phyloP scores from a whole-genome alignment of 2,888 invertebrate species.

The Girardia tigrina region DNA sequence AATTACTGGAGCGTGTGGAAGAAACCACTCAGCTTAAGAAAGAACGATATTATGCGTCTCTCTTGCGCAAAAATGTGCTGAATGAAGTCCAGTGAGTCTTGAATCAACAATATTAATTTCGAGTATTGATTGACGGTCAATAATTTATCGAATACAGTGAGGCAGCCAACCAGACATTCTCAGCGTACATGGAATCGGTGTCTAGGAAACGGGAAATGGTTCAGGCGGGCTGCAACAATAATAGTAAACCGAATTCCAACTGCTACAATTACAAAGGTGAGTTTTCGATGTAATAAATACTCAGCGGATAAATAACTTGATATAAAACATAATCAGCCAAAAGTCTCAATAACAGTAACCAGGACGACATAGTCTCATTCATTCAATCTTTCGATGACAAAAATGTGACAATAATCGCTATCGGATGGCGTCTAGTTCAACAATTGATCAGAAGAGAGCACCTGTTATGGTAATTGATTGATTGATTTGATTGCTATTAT shows the following conservation, averaged over 20 bases:
- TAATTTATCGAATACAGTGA: not conserved
- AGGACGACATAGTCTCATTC: not conserved
- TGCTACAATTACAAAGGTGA: conserved; percentile 6
- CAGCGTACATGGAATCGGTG: not conserved
- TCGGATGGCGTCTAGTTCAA: not conserved
- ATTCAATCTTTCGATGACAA: not conserved
- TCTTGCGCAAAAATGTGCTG: not conserved
- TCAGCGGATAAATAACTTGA: not conserved
- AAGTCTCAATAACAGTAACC: not conserved
- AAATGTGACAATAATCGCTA: not conserved
- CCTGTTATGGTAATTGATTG: not conserved
- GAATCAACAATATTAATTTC: too few relatives aligned
- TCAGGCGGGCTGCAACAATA: too few relatives aligned
- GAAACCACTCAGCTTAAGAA: not conserved
- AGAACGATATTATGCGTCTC: not conserved
- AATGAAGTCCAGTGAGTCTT: conserved; percentile 15
- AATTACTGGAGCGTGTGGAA: not conserved
- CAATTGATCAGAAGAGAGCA: not conserved
- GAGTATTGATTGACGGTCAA: not conserved
- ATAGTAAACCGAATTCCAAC: not conserved
- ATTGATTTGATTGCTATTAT: not conserved
- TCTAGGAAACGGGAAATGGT: not conserved
- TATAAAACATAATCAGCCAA: not conserved
- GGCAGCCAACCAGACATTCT: not conserved
- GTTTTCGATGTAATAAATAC: not conserved